Base-by-base conservation (phyloP, 2,888 invertebrate genomes). In the Agriopis aurantiaria region DNA sequence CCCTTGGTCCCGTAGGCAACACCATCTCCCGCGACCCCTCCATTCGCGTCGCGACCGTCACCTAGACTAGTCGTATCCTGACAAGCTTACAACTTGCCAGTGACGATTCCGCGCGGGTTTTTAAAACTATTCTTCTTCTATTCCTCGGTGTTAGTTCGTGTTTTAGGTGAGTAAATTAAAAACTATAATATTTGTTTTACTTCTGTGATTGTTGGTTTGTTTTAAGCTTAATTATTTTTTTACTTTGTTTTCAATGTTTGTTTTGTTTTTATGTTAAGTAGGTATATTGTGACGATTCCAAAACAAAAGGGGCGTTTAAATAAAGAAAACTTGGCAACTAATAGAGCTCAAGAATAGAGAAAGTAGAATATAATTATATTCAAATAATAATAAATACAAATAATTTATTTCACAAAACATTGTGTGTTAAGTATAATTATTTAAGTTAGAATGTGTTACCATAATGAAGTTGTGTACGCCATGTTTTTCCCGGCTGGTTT, bases 41-140 rank as follows among this genome's bases (percentile, higher is more conserved):
- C 72, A 84, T 78, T 85, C 87, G 88, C 85, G 87, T 81, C 55
- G 82, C 79, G 85, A 78, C 77, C 76, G 75, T 76, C 69, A 11
- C 45, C 1, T 7, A 0, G 49, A 9, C 2, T n/a, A 58, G 66
- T 66, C 66, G 70, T 58, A 17, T 67, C 78, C 69, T 69, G 68
- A 64, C 68, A 52, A 40, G 72, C 17, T 11, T 73, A 71, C 78
- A 82, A 79, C 85, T 86, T 82, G 77, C 55, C 60, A 69, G 65
- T 69, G 72, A 69, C 68, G 71, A 66, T 55, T 63, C 23, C 70
- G 66, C 66, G 70, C 69, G 66, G 14, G 43, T 51, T 58, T 45
- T 17, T 46, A 17, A 52, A 55, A 63, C 63, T 66, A 45, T 71
- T 62, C 53, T 12, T 43, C 2, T 10, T 10, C 7, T 59, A 55